Evolutionary conservation across 2,888 invertebrate genomes (phyloP), one percentile per base, ranked within the genome.

Genomic region (Glaucopsyche alexis): DNA sequence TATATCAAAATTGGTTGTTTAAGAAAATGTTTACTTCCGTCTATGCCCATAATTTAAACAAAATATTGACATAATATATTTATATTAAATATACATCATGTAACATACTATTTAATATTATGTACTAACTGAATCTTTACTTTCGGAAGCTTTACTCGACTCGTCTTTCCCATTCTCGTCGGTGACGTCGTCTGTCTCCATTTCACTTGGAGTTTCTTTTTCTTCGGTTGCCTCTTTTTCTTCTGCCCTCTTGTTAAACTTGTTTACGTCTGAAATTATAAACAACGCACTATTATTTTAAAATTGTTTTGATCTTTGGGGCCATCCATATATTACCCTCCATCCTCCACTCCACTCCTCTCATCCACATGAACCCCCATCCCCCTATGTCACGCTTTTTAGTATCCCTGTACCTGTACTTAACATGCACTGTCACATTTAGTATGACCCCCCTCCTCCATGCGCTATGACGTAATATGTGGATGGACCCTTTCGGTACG

Each of bases 221-320:
- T 38, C 60, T 13, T 60, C 60, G 7, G 29, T 14, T 60, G 60
- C 14, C 14, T 82, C 82, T 9, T 75, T 76, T 13, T 82, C 84
- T 5, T 88, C 88, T 6, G 89, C 93, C 82, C 95, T 95, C 83
- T 60, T 60, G 60, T 96, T 95, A 82, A 96, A 96, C 86, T 96
- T 96, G 81, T 95, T 96, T 52, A 94, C 91, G 81, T 95, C 95
- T 95, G 84, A 19, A 89, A 87, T 29, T 13, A 13, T 38, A 38
- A 13, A 29, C 5, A 29, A 60, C 7, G 8, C 8, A 16, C n/a
- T 52, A 16, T 52, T 52, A 52, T 6, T 16, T 52, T 50, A 29
- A 29, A 29, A 29, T 29, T 29, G 29, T 29, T 29, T 29, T 29
- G 29, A 29, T 2, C 29, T 29, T 29, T 29, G 2, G 29, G 29